A percentile compares a stretch with the other conserved stretches of the same genome.
Evolutionary conservation across 2,797 vertebrate species (phyloP).

Genomic region (Hypotaenidia philippensis): DNA sequence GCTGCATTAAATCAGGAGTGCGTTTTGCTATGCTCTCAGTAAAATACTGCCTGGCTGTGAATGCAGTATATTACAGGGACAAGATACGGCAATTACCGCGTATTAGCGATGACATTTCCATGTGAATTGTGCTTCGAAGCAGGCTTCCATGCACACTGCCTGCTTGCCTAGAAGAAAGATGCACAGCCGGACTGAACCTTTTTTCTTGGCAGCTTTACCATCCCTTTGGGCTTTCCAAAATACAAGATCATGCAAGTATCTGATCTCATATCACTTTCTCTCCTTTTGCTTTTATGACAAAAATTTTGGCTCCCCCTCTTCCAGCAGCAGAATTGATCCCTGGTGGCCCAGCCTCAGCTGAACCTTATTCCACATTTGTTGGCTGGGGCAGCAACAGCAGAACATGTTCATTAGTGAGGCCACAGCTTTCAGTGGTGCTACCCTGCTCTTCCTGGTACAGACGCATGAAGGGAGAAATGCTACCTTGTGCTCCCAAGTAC

Average conservation of each 20-base stretch:
- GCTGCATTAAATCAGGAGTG: background rate
- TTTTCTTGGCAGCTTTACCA: background rate
- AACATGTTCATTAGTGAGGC: background rate
- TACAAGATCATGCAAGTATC: background rate
- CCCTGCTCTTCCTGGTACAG: background rate
- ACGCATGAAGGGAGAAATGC: background rate
- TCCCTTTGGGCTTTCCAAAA: background rate
- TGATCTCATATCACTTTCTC: background rate
- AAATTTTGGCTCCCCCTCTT: background rate
- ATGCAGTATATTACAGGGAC: background rate
- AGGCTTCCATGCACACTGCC: background rate
- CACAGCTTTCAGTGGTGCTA: background rate
- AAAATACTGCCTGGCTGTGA: background rate
- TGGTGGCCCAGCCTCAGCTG: background rate
- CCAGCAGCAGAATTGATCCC: background rate
- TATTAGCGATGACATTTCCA: background rate
- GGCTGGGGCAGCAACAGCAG: background rate
- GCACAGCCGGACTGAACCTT: background rate
- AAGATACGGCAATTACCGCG: background rate
- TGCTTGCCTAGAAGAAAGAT: background rate
- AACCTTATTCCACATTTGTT: background rate
- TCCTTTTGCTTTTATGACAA: background rate
- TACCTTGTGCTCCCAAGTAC: background rate
- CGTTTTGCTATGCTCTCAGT: background rate
- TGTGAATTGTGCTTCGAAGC: background rate